Percentiles rank a stretch among this genome's conserved stretches.
Evolutionary conservation across 53 echinoderm and acorn worm genomes (phyloP).

Genomic region (Arbacia lixula): DNA sequence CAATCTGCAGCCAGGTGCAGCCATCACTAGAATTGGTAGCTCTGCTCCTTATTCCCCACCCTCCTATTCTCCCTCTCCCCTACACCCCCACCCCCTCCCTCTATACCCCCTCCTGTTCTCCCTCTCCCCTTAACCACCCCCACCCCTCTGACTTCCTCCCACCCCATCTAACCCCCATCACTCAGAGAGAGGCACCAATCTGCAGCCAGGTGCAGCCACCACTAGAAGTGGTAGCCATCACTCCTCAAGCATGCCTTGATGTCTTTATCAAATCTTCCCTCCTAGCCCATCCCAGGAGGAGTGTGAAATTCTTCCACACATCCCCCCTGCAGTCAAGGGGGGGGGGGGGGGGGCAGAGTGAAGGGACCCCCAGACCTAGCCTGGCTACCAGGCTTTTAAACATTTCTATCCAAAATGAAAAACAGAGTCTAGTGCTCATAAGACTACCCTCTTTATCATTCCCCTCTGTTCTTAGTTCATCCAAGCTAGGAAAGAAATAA

Average conservation of each 20-base stretch:
- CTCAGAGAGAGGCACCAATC: background rate
- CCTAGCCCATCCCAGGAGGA: constrained; percentile 48
- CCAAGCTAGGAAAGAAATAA: too few species aligned
- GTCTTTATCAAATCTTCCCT: constrained; percentile 46
- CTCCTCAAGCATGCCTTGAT: constrained; percentile 42
- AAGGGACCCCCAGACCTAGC: background rate
- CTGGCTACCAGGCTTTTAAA: too few species aligned
- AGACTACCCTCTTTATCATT: too few species aligned
- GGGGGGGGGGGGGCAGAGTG: background rate
- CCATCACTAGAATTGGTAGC: constrained; percentile 12
- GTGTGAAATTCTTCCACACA: constrained; percentile 33
- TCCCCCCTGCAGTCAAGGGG: constrained; percentile 19
- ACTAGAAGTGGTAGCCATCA: constrained; percentile 28
- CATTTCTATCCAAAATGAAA: too few species aligned
- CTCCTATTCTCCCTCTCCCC: background rate
- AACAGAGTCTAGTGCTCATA: too few species aligned
- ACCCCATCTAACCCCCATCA: background rate
- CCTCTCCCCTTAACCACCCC: background rate
- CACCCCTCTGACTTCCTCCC: background rate
- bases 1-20: too few species aligned
- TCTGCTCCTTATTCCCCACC: background rate
- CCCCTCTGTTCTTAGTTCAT: too few species aligned
- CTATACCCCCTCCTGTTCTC: background rate
- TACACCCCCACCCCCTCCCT: background rate
- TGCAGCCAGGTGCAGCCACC: too few species aligned